Evolutionary conservation across 2,888 invertebrate species (phyloP).

Genomic region (Cryptophagus acutangulus): DNA sequence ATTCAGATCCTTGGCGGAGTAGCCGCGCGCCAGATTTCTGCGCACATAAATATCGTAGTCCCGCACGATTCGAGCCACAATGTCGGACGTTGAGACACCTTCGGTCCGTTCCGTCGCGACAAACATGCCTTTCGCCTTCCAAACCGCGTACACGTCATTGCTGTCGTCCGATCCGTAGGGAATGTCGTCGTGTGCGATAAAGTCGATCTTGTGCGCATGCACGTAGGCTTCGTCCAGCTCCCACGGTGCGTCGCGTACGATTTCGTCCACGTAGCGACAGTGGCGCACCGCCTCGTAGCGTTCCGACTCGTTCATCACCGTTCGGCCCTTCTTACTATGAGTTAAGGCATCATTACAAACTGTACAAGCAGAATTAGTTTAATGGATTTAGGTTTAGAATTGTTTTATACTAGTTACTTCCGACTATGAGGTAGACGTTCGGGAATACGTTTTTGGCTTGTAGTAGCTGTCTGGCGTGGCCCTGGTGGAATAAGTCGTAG

Average conservation of each 20-base stretch:
- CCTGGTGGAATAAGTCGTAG: slow-evolving; percentile 98
- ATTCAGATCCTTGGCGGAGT: slow-evolving; percentile 96
- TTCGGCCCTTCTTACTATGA: slow-evolving; percentile 86
- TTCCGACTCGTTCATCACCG: slow-evolving; percentile 94
- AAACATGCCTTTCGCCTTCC: slow-evolving; percentile 96
- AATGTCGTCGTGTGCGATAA: slow-evolving; percentile 97
- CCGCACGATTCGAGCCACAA: slow-evolving; percentile 94
- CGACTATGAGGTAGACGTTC: slow-evolving; percentile 96
- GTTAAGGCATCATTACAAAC: slow-evolving; percentile 90
- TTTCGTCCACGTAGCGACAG: slow-evolving; percentile 98
- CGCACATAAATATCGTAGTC: slow-evolving; percentile 99
- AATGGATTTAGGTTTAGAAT: slow-evolving; percentile 2
- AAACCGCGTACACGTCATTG: slow-evolving; percentile 80
- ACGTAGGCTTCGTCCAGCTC: slow-evolving; percentile 86
- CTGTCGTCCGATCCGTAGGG: slow-evolving; percentile 88
- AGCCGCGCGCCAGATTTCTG: slow-evolving; percentile 93
- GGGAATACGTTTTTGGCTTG: slow-evolving; percentile 97
- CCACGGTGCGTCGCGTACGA: slow-evolving; percentile 93
- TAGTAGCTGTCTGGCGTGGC: slow-evolving; percentile 94
- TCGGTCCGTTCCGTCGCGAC: slow-evolving; percentile 94
- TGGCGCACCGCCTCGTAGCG: slow-evolving; percentile 97
- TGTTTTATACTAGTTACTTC: slow-evolving; percentile 61
- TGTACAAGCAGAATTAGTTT: slow-evolving; percentile 37
- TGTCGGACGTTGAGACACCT: slow-evolving; percentile 93
- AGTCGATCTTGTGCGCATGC: slow-evolving; percentile 93